Base-by-base conservation (phyloP, 2,888 invertebrate species). In the Parelbella ahira region DNA sequence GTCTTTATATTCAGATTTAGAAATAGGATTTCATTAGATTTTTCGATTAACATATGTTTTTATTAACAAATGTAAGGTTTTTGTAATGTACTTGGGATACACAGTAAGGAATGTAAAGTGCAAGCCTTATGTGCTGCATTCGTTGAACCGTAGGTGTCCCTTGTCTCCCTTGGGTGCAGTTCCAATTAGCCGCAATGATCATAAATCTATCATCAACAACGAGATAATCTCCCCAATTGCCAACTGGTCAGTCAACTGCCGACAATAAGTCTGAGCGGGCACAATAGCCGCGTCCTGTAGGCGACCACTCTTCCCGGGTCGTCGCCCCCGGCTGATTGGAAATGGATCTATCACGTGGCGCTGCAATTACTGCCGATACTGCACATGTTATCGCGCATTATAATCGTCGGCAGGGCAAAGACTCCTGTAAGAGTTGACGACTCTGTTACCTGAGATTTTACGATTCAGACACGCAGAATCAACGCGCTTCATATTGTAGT, bases 291-390 rank as follows among this genome's bases (percentile, higher is more conserved):
- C 34, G 42, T 36, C 41, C 38, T 34, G 37, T 13, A 20, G 2
- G 24, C 25, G 13, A 6, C 33, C 23, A 34, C n/a, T 21, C 41
- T 37, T 29, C 43, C 39, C 43, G 45, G 46, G 49, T 45, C 44
- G 28, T 18, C 29, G 32, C 33, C 45, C 43, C 24, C 4, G 13
- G 34, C 20, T 38, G 13, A 29, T 48, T 39, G 45, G 24, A 32
- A 27, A 37, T 39, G 24, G 20, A 29, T 30, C 30, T 10, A 13
- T 37, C 19, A 27, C 25, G 5, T 34, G 4, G 6, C 6, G 1
- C 11, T 11, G 11, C 18, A 21, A 32, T 21, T 32, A 21, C 7
- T 9, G 3, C 10, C 30, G 34, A 32, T 32, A 32, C 32, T 21
- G 21, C 32, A 32, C 25, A 13, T 11, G 12, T 33, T 12, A 33